Evolutionary conservation across 1,140 invertebrate species (phyloP).

Genomic region (Holotrichia oblita): DNA sequence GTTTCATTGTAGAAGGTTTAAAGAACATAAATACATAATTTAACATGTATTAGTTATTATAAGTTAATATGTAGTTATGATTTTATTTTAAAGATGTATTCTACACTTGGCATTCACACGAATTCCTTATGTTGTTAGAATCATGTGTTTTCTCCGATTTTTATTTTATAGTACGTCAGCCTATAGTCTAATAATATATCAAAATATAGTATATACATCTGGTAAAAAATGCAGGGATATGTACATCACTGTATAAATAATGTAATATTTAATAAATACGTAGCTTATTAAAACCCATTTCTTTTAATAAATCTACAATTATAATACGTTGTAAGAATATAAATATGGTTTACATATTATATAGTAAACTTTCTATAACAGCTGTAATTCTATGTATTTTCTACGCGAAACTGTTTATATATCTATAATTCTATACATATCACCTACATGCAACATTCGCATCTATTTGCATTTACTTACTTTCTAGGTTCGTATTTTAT

Average conservation of each 20-base stretch:
- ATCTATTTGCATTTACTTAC: too few species aligned
- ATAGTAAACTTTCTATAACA: neutral
- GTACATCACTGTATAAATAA: conserved; percentile 4
- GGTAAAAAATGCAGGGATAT: conserved; percentile 35
- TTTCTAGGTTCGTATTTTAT: too few species aligned
- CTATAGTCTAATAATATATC: conserved; percentile 25
- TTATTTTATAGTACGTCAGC: conserved; percentile 30
- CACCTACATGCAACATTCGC: too few species aligned
- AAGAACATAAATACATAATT: conserved; percentile 10
- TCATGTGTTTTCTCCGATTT: neutral
- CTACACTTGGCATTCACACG: neutral
- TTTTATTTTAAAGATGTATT: conserved; percentile 1
- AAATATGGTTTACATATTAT: conserved; percentile 7
- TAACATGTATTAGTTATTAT: neutral
- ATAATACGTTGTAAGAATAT: neutral
- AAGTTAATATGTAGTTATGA: neutral
- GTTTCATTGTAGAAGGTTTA: neutral
- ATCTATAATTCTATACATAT: too few species aligned
- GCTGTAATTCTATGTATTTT: neutral
- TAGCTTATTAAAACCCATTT: neutral
- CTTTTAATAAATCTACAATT: neutral
- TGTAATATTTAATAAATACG: conserved; percentile 15
- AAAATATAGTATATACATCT: conserved; percentile 38
- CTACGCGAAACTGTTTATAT: neutral
- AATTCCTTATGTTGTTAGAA: neutral